A percentile compares a stretch with the other conserved stretches of the same genome.
phyloP scores from a whole-genome alignment of 2,113 vertebrate species.

The Charadrius vociferus region DNA sequence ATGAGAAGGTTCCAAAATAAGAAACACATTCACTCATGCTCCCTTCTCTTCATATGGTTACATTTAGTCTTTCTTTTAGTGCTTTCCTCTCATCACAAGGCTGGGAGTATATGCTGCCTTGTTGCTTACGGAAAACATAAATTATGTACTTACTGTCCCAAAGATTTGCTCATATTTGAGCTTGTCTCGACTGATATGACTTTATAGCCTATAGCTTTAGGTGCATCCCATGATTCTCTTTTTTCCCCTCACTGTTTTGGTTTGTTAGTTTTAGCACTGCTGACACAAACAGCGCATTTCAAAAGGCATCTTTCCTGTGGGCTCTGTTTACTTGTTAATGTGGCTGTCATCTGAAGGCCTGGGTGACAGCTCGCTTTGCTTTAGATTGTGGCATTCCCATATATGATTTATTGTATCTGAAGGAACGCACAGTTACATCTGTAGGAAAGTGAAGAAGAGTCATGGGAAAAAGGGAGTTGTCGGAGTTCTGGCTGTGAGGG shows the following conservation, averaged over 20 bases:
- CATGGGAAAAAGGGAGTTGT: background rate
- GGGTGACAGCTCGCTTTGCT: conserved; percentile 33
- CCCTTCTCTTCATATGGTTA: conserved; percentile 6
- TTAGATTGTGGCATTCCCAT: background rate
- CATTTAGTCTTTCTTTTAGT: conserved; percentile 23
- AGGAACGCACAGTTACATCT: conserved; percentile 28
- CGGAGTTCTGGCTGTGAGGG: conserved; percentile 8
- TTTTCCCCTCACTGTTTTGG: conserved; percentile 27
- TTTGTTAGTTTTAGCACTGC: conserved; percentile 45
- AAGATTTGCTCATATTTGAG: background rate
- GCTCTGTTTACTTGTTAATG: conserved; percentile 66
- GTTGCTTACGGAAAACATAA: background rate
- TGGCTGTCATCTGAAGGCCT: conserved; percentile 57
- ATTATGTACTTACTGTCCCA: background rate
- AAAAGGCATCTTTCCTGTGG: conserved; percentile 24
- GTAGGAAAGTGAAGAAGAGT: conserved; percentile 38
- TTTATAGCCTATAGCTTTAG: conserved; percentile 26
- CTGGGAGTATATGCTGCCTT: background rate
- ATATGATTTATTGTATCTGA: conserved; percentile 51
- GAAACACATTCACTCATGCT: conserved; percentile 23
- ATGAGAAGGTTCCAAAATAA: conserved; percentile 56
- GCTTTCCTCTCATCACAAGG: background rate
- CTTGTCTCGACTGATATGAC: background rate
- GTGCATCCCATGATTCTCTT: background rate
- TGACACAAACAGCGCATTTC: conserved; percentile 59